Conservation (phyloP, 2,888 invertebrate genomes). For the Calameuta filiformis region DNA sequence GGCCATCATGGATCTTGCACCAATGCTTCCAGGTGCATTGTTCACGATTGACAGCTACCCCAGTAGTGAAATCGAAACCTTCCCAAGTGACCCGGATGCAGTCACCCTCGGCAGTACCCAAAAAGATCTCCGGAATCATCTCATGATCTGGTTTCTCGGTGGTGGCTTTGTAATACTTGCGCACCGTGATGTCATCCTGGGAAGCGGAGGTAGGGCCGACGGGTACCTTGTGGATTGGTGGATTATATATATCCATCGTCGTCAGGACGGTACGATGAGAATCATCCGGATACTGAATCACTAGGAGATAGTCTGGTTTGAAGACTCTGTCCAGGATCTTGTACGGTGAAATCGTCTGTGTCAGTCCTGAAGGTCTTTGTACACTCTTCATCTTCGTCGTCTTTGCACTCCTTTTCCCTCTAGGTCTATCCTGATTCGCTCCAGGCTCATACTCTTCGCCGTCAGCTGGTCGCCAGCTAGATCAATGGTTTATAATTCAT, state of each 20-base stretch:
- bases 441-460: not conserved
- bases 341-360: slow-evolving; percentile 72
- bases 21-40: slow-evolving; percentile 64
- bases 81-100: slow-evolving; percentile 72
- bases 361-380: slow-evolving; percentile 71
- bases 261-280: slow-evolving; percentile 66
- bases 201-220: slow-evolving; percentile 9
- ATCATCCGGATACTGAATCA: slow-evolving; percentile 66
- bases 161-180: slow-evolving; percentile 42
- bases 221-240: slow-evolving; percentile 41
- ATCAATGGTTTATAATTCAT: not conserved
- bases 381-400: slow-evolving; percentile 58
- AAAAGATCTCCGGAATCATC: slow-evolving; percentile 38
- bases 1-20: slow-evolving; percentile 77
- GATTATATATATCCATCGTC: slow-evolving; percentile 64
- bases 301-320: slow-evolving; percentile 73
- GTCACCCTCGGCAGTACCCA: slow-evolving; percentile 62
- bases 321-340: slow-evolving; percentile 72
- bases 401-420: not conserved
- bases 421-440: not conserved
- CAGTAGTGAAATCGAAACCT: slow-evolving; percentile 76
- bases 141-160: slow-evolving; percentile 38
- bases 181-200: slow-evolving; percentile 30
- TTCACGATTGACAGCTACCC: slow-evolving; percentile 73
- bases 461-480: slow-evolving; percentile 1